Base-by-base conservation (phyloP, 2,888 invertebrate genomes). In the Aleiodes alternator region DNA sequence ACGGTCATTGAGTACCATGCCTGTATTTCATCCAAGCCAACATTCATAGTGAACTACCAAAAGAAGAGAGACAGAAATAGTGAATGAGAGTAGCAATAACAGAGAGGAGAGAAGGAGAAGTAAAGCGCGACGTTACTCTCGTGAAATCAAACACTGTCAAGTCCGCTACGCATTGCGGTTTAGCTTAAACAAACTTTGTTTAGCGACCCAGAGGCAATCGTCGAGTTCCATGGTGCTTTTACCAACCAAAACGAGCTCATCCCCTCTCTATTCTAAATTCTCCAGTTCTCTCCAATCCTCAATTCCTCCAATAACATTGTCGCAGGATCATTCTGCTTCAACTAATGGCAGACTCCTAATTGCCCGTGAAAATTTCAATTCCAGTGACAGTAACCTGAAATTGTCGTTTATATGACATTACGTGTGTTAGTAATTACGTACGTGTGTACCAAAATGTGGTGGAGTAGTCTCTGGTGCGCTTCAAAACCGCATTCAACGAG, bases 81-180 rank as follows among this genome's bases (percentile, higher is more conserved):
- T 43, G 43, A 43, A 43, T 43, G 43, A 8, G 43, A 8, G 9
- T 8, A 8, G 43, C 9, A 8, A 43, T 43, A 11, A 9, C 2
- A 8, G 38, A 11, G 9, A 43, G 43, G 43, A 9, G 43, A 3
- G 7, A 9, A 43, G 64, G 16, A n/a, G 34, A 9, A 9, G 64
- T 48, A 48, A 64, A 64, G 64, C 64, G 23, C 23, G 48, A 64
- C 64, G 64, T 64, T 71, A 43, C 72, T 77, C 77, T 80, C 80
- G 78, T 80, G 78, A 80, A 80, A 80, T 80, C 80, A 80, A 80
- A 80, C 80, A 80, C 77, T 79, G 80, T 79, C 80, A 78, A 80
- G 77, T 76, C 75, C 75, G 73, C 79, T 77, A 80, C 77, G 80
- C 75, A 80, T 76, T 80, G 78, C 75, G 80, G 78, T 78, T 80